Base-by-base conservation (phyloP, 2,888 invertebrate genomes). In the Platycheirus albimanus region DNA sequence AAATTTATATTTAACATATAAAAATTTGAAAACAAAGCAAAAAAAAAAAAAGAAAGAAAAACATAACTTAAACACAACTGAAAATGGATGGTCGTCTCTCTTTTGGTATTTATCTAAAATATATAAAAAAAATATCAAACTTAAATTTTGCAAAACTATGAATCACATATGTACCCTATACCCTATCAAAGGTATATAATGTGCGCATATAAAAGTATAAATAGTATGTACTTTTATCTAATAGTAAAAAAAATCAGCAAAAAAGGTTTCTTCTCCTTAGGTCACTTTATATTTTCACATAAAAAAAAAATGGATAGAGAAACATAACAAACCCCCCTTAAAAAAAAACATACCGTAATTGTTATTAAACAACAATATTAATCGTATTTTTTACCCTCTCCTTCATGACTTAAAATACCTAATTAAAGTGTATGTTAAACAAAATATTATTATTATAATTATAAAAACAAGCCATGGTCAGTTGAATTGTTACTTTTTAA, bases 71-170 rank as follows among this genome's bases (percentile, higher is more conserved):
- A 85, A 85, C 84, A 86, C 85, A 85, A 86, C 51, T 69, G 51
- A 86, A 86, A 87, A 85, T 86, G 87, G 86, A 85, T 86, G 87
- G 86, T 87, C 86, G 86, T 87, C 86, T 87, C 87, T 86, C 86
- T 88, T 86, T 86, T 81, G 86, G 86, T 86, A 86, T 85, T 72
- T 74, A 49, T 78, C 81, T 80, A 78, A 86, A 84, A 85, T 80
- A 85, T 69, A 84, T 81, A 33, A 7, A 85, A 80, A 79, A 84
- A 86, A 85, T 80, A 70, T 84, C 63, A 64, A 75, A 83, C 56
- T 64, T 54, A 80, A 72, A 72, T 72, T 61, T 72, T 64, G 75
- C 64, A 49, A 85, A 61, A 20, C 13, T 85, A 85, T 80, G 72
- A 45, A 49, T 77, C 81, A 67, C 58, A 76, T 86, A 87, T 86